phyloP scores from a whole-genome alignment of 92 coral and sea anemone genomes.

The Umimayanthus kanabou region DNA sequence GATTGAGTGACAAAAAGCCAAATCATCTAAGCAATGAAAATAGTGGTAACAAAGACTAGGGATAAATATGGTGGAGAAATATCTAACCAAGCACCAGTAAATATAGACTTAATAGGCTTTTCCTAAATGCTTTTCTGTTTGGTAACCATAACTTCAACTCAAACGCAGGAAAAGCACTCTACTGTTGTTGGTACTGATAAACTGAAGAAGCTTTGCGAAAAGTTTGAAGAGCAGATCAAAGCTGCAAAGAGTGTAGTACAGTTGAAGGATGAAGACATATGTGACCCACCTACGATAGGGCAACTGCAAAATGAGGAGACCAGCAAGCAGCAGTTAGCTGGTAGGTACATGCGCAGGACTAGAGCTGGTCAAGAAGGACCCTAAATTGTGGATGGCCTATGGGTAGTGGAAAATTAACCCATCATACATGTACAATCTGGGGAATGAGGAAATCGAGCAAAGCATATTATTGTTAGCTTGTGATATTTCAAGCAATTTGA shows the following conservation, averaged over 20 bases:
- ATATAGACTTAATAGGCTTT: too few species aligned
- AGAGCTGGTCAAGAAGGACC: neutral
- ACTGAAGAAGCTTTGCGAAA: conserved; percentile 48
- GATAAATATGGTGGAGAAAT: too few species aligned
- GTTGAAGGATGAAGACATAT: neutral
- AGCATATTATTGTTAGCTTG: too few species aligned
- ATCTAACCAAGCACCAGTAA: neutral
- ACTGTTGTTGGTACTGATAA: conserved; percentile 58
- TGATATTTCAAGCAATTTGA: too few species aligned
- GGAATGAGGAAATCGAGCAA: too few species aligned
- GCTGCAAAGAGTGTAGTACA: neutral
- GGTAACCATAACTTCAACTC: neutral
- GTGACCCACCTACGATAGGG: conserved; percentile 13
- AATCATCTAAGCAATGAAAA: too few species aligned
- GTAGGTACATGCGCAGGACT: neutral
- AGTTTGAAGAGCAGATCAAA: conserved; percentile 60
- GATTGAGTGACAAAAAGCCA: too few species aligned
- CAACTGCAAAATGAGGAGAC: neutral
- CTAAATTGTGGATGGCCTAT: neutral
- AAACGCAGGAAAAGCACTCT: conserved; percentile 27
- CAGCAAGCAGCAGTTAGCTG: neutral
- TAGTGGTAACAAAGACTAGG: too few species aligned
- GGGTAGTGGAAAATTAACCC: neutral
- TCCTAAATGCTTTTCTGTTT: neutral
- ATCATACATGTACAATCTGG: too few species aligned